Evolutionary conservation across 1,140 invertebrate genomes (phyloP).

Genomic region (Agrilus planipennis): DNA sequence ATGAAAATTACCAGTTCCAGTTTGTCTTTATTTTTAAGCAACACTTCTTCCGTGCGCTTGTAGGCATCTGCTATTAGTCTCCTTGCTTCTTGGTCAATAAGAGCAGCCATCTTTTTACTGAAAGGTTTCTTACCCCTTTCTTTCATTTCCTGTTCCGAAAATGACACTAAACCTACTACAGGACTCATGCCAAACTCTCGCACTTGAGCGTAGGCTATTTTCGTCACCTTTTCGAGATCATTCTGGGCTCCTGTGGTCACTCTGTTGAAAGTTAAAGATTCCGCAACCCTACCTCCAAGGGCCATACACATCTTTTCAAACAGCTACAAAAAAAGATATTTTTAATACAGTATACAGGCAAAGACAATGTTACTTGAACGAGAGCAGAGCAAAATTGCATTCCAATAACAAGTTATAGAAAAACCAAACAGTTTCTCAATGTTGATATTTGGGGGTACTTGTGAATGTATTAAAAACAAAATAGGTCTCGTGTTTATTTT

Average conservation of each 20-base stretch:
- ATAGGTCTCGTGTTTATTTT: too few relatives aligned
- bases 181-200: constrained; percentile 84
- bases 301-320: constrained; percentile 94
- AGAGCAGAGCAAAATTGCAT: too few relatives aligned
- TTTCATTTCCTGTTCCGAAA: constrained; percentile 55
- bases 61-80: constrained; percentile 71
- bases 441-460: too few relatives aligned
- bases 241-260: constrained; percentile 90
- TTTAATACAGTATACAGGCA: too few relatives aligned
- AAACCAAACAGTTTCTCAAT: too few relatives aligned
- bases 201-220: constrained; percentile 82
- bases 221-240: constrained; percentile 90
- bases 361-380: too few relatives aligned
- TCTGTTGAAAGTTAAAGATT: constrained; percentile 77
- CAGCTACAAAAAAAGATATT: too few relatives aligned
- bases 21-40: constrained; percentile 72
- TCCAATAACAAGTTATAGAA: too few relatives aligned
- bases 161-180: constrained; percentile 68
- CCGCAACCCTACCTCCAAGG: constrained; percentile 84
- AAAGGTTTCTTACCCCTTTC: constrained; percentile 57
- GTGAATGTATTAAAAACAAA: too few relatives aligned
- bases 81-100: constrained; percentile 81
- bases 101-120: constrained; percentile 68
- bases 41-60: constrained; percentile 65
- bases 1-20: constrained; percentile 55